Evolutionary conservation across 2,113 vertebrate species (phyloP), one percentile per base, ranked within the genome.

Genomic region (Dryoscopus gambensis): DNA sequence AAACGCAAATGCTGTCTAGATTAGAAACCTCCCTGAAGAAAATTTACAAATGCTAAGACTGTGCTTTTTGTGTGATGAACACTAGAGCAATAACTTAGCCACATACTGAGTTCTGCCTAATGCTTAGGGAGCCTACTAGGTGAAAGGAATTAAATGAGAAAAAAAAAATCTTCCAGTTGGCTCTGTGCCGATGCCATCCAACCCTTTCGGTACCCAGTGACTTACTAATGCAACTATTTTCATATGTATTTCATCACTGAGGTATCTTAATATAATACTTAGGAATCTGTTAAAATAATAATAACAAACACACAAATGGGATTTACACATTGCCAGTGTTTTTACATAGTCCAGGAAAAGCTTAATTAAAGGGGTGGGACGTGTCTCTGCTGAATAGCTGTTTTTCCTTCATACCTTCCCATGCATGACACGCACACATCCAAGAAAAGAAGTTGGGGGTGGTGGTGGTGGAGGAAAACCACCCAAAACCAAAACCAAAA

Each of bases 1-100:
- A 96, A 98, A 97, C 52, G 95, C 95, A 97, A 97, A 97, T 97
- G 94, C 93, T 97, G 97, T 97, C 97, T 97, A 97, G 95, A 96
- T 95, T 96, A 97, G 97, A 98, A 97, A 97, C 95, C 95, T 97
- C 95, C 95, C 90, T 28, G 82, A 98, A 97, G 89, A 96, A 97
- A 97, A 97, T 96, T 97, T 95, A 96, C 80, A 97, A 98, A 96
- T 97, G 93, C 87, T 94, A 90, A 96, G 92, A 76, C 96, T 96
- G 86, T 97, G 87, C 91, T 97, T 98, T 97, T 85, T 97, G 95
- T 93, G 81, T 93, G 92, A 95, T 85, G 94, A 94, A 93, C 79
- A 97, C 89, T 91, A 93, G 75, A 96, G 94, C 84, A 96, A 95
- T 96, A 97, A 97, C 86, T 96, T 96, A 97, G 84, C 81, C 82